Base-by-base conservation (phyloP, 2,113 vertebrate species). In the Hemicordylus capensis region DNA sequence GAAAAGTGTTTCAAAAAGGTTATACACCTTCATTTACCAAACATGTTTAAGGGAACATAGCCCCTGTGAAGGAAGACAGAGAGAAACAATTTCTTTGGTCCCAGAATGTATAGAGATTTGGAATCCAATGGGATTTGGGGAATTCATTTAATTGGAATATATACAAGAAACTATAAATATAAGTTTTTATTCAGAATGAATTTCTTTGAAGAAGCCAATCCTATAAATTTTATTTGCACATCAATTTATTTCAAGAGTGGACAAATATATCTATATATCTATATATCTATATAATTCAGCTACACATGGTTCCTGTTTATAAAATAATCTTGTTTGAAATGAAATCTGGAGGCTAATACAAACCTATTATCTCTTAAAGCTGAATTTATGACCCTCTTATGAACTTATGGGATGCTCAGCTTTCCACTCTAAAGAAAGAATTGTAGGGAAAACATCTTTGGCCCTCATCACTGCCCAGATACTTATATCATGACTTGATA, bases 171-270 rank as follows among this genome's bases (percentile, higher is more conserved):
- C 26, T 5, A 15, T 28, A 17, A 31, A 2, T 28, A 28, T 6
- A 54, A 69, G 67, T 17, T 58, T 87, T 94, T 92, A 89, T 91
- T 92, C 92, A 76, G 91, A 94, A 94, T 85, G 79, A 87, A 94
- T 93, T 95, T 94, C 90, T 93, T 92, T 42, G 92, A 93, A 91
- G 90, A 92, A 92, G 89, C 89, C 91, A 93, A 93, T 93, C 87
- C 91, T 94, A 93, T 92, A 92, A 58, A 79, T 93, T 94, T 95
- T 94, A 93, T 93, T 94, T 94, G 92, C 93, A 94, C 90, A 89
- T 90, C 90, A 79, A 89, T 94, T 92, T 93, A 95, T 94, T 95
- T 94, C 90, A 89, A n/a, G n/a, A n/a, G n/a, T n/a, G n/a, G n/a
- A n/a, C n/a, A 94, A 92, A 95, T 76, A 44, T 78, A 17, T 46